Percentiles rank a stretch among this genome's conserved stretches.
phyloP scores from a whole-genome alignment of 2,113 vertebrate species.

The Gallinago jamesoni region DNA sequence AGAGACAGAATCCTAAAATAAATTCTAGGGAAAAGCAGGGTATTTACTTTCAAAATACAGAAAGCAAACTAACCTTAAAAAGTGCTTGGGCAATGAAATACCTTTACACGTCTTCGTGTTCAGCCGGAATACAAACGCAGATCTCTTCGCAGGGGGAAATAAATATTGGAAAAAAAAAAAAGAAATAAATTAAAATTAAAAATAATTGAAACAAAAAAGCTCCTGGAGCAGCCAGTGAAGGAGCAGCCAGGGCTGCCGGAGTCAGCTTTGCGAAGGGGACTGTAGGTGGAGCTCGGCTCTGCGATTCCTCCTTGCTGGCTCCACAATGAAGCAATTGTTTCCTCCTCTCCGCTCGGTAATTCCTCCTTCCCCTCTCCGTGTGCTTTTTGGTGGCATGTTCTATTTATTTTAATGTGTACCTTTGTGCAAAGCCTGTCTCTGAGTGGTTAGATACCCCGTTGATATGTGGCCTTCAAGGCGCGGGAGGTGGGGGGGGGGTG shows the following conservation, averaged over 20 bases:
- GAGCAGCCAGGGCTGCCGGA: background rate
- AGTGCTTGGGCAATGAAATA: background rate
- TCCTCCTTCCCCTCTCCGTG: conserved; percentile 65
- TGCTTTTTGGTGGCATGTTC: conserved; percentile 75
- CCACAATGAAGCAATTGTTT: conserved; percentile 88
- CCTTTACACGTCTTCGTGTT: rapidly evolving
- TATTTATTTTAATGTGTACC: conserved; percentile 86
- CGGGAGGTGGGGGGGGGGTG: conserved; percentile 33
- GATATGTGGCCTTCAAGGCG: conserved; percentile 77
- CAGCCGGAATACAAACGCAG: rapidly evolving
- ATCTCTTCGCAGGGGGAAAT: background rate
- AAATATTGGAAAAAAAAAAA: background rate
- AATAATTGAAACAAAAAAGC: background rate
- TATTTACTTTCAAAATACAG: conserved; percentile 58
- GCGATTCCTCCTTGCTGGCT: conserved; percentile 71
- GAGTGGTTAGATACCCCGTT: conserved; percentile 77
- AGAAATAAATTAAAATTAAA: background rate
- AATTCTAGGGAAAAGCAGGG: conserved; percentile 31
- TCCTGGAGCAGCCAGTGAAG: background rate
- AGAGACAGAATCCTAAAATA: conserved; percentile 38
- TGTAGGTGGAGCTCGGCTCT: conserved; percentile 96
- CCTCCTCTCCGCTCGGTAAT: conserved; percentile 54
- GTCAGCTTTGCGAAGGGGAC: conserved; percentile 73
- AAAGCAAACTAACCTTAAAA: background rate
- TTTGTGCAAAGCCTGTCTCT: conserved; percentile 79